These are phyloP conservation scores for Capreolus pygargus DNA, from an alignment of 2,113 vertebrate species.

Conservation along the genomic window DNA sequence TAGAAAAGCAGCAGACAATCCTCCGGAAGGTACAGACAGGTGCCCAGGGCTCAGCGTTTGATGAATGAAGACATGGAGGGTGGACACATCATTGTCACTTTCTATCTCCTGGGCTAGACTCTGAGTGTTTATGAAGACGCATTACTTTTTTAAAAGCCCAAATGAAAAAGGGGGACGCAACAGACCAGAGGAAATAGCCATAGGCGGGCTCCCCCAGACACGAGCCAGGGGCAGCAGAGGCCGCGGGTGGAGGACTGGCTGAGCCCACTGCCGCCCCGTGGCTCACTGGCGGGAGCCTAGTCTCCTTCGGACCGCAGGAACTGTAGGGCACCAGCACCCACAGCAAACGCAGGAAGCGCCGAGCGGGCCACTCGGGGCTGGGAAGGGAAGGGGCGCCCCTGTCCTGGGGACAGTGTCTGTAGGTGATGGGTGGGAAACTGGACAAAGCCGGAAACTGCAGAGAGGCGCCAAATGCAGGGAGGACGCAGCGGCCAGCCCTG, in stretches of 20 bases:
- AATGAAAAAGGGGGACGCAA: not conserved
- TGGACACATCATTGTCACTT: not conserved
- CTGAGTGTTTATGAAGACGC: not conserved
- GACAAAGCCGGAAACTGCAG: not conserved
- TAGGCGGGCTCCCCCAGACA: not conserved
- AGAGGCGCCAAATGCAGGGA: not conserved
- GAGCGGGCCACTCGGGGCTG: not conserved
- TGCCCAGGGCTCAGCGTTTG: not conserved
- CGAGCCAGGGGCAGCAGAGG: not conserved
- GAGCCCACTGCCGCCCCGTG: not conserved
- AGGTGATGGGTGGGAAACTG: not conserved
- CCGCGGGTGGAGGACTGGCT: not conserved
- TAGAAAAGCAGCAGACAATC: not conserved
- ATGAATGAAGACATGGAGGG: not conserved
- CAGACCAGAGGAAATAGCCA: not conserved
- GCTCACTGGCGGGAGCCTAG: not conserved
- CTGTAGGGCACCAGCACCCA: not conserved
- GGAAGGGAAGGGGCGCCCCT: not conserved
- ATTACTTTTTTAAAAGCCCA: not conserved
- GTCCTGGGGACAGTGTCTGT: not conserved
- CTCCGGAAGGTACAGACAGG: fast-evolving
- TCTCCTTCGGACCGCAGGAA: not conserved
- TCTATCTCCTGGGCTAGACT: not conserved
- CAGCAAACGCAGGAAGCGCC: not conserved
- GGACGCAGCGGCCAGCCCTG: not conserved